phyloP scores from a whole-genome alignment of 2,113 vertebrate species.

The Dromas ardeola region DNA sequence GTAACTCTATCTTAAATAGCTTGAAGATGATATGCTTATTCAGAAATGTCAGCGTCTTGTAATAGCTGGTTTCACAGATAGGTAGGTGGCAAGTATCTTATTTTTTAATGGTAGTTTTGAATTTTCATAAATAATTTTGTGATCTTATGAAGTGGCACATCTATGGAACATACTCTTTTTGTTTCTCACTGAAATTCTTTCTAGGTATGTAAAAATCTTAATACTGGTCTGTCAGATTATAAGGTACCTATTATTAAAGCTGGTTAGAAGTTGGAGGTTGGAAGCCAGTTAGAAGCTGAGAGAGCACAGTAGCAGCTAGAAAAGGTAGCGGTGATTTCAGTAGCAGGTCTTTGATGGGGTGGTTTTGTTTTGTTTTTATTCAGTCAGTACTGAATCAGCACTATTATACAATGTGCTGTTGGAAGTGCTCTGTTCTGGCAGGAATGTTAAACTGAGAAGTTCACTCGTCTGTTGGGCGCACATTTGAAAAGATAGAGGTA shows the following conservation, averaged over 20 bases:
- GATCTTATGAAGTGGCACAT: rapidly evolving
- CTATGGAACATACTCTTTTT: not conserved
- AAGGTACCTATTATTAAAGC: not conserved
- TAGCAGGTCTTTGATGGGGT: not conserved
- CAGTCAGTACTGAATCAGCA: constrained; percentile 55
- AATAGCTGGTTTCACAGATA: not conserved
- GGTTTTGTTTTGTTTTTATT: constrained; percentile 24
- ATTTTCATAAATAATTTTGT: not conserved
- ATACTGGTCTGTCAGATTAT: not conserved
- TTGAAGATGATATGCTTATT: not conserved
- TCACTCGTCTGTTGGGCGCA: not conserved
- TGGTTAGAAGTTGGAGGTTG: not conserved
- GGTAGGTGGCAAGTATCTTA: not conserved
- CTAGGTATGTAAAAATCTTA: not conserved
- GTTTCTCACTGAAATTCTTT: not conserved
- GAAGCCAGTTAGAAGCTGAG: not conserved
- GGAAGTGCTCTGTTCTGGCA: constrained; percentile 41
- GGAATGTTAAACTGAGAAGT: constrained; percentile 35
- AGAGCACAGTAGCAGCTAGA: not conserved
- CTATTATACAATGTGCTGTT: constrained; percentile 44
- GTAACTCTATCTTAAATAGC: not conserved
- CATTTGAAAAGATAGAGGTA: not conserved
- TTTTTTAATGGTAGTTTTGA: not conserved
- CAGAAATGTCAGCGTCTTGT: not conserved
- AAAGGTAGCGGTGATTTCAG: not conserved